phyloP scores from a whole-genome alignment of 1,140 invertebrate genomes.

The Scaptomyza montana region DNA sequence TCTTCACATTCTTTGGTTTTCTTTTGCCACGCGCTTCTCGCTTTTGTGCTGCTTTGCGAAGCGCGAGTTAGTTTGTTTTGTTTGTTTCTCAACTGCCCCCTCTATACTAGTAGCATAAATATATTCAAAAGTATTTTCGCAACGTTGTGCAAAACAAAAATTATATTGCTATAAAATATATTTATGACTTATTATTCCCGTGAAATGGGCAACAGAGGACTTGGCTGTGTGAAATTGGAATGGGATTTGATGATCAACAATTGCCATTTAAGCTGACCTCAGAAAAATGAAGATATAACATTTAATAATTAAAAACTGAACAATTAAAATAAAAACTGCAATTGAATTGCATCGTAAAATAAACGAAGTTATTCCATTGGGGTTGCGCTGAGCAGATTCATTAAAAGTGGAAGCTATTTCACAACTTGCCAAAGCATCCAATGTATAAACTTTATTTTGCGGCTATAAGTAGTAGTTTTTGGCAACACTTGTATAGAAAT shows the following conservation, averaged over 20 bases:
- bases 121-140: slow-evolving; percentile 56
- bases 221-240: slow-evolving; percentile 23
- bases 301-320: too few species aligned
- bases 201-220: slow-evolving; percentile 23
- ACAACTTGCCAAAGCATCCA: too few species aligned
- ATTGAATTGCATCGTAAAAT: too few species aligned
- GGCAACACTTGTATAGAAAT: too few species aligned
- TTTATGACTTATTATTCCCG: slow-evolving; percentile 71
- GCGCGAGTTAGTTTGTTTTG: slow-evolving; percentile 54
- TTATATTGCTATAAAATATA: slow-evolving; percentile 63
- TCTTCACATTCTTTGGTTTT: slow-evolving; percentile 5
- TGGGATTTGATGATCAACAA: slow-evolving; percentile 17
- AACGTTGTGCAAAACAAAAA: slow-evolving; percentile 54
- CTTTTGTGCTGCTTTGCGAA: slow-evolving; percentile 26
- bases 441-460: too few species aligned
- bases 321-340: too few species aligned
- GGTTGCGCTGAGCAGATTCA: too few species aligned
- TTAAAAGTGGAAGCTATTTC: too few species aligned
- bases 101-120: slow-evolving; percentile 7
- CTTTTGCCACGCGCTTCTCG: slow-evolving; percentile 3
- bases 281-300: neutral
- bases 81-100: slow-evolving; percentile 36
- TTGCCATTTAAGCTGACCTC: slow-evolving; percentile 1
- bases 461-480: too few species aligned
- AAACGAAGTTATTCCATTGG: too few species aligned